Base-by-base conservation (phyloP, 1,140 invertebrate species). In the Sinella curviseta region DNA sequence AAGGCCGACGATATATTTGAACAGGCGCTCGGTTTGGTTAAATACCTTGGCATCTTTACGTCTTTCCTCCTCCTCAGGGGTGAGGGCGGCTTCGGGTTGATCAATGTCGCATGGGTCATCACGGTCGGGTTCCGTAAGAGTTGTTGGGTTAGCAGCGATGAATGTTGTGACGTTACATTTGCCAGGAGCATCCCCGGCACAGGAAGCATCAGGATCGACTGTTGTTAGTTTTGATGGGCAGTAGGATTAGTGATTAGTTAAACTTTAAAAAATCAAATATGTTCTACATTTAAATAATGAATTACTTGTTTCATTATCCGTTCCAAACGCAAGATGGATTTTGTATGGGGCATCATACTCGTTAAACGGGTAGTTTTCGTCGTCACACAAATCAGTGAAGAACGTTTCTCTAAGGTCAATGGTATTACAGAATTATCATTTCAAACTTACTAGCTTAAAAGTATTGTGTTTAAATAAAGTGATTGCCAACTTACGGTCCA, bases 1-100 rank as follows among this genome's bases (percentile, higher is more conserved):
- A 20, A 33, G 76, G 17, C 54, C 77, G 39, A 60, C 2, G 31
- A 82, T 17, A 55, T 54, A 82, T 28, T 78, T 74, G 31, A 82
- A 77, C 31, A 82, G 28, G 36, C 81, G 34, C 26, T 78, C 54
- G 12, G 81, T 82, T 31, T 82, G 81, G n/a, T 80, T 60, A n/a
- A 39, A 30, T 20, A 80, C 81, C 17, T 33, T 30, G 4, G 34
- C 26, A 30, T 81, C 60, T 3, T 33, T 2, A 14, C 28, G 74
- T 20, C 39, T 26, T 26, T n/a, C 39, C 14, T 39, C 17, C 20
- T 75, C 74, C 39, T 75, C 74, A 36, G 24, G 34, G 34, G 34
- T 70, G 8, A 33, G 30, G n/a, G 12, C 74, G 36, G 4, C 33
- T 2, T n/a, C 34, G 12, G 8, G 12, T 2, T 39, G 2, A 16